Evolutionary conservation across 2,888 invertebrate genomes (phyloP).

Genomic region (Anthophora plumipes): DNA sequence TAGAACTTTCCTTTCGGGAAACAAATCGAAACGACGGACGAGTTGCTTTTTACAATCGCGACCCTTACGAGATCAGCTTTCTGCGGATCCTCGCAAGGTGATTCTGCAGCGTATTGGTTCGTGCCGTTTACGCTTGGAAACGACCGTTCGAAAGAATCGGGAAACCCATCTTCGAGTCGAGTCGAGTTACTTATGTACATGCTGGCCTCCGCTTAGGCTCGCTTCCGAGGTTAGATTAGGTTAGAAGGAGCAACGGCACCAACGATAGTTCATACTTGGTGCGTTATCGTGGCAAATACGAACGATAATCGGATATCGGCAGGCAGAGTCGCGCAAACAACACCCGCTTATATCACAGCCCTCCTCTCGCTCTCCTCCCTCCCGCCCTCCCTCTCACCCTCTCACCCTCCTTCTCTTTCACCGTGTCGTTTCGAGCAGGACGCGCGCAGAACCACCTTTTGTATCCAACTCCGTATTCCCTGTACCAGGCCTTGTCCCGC

Average conservation of each 20-base stretch:
- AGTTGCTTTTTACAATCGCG: constrained; percentile 45
- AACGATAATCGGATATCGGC: constrained; percentile 83
- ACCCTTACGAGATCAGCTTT: constrained; percentile 12
- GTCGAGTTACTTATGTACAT: no score
- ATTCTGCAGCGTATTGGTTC: constrained; percentile 3
- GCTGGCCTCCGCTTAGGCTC: no score
- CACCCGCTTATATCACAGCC: constrained; percentile 51
- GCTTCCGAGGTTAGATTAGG: no score
- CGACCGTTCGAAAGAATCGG: background rate
- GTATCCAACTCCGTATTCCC: constrained; percentile 1
- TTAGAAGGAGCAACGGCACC: background rate
- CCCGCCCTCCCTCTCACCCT: constrained; percentile 16
- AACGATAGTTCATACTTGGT: constrained; percentile 80
- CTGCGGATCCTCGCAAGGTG: background rate
- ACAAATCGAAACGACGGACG: constrained; percentile 70
- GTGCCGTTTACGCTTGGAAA: no score
- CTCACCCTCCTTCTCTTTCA: constrained; percentile 1
- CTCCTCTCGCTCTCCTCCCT: constrained; percentile 20
- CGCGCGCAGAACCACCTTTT: constrained; percentile 45
- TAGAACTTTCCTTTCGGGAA: constrained; percentile 58
- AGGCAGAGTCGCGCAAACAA: constrained; percentile 76
- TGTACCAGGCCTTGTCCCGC: background rate
- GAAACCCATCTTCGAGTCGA: no score
- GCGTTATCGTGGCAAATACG: constrained; percentile 79
- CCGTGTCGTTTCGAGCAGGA: constrained; percentile 19